phyloP scores from a whole-genome alignment of 2,797 vertebrate genomes.

The Anolis apletophallus region DNA sequence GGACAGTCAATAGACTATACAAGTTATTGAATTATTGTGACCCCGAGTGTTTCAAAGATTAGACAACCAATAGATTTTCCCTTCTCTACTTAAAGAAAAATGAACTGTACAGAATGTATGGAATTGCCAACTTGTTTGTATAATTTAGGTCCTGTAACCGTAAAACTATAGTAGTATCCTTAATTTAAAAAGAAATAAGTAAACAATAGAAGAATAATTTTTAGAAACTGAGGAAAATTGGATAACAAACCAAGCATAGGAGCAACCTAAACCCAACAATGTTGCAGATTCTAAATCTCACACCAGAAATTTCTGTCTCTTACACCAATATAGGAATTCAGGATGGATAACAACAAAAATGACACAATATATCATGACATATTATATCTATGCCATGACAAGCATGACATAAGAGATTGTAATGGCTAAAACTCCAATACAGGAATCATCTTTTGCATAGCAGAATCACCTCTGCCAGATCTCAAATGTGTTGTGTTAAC shows the following conservation, averaged over 20 bases:
- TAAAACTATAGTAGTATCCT: not conserved
- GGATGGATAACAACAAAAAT: too few relatives aligned
- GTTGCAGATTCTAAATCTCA: too few relatives aligned
- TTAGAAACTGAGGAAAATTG: not conserved
- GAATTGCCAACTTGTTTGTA: not conserved
- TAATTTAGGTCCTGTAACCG: too few relatives aligned
- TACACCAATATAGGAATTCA: too few relatives aligned
- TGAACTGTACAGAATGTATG: not conserved
- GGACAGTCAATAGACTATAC: not conserved
- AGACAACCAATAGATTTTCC: not conserved
- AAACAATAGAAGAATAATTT: not conserved
- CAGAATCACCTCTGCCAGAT: not conserved
- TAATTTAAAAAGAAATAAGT: not conserved
- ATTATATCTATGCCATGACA: too few relatives aligned
- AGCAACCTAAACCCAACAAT: too few relatives aligned
- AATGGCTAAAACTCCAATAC: conserved; percentile 1
- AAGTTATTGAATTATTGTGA: not conserved
- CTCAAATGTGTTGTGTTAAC: not conserved
- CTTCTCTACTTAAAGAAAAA: not conserved
- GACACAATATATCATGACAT: too few relatives aligned
- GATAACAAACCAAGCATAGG: not conserved
- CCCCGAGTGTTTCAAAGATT: not conserved
- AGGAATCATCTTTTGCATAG: conserved; percentile 24
- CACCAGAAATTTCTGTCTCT: too few relatives aligned
- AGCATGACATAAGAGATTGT: not conserved